These are phyloP conservation scores for Proteles cristata DNA, from an alignment of 2,113 vertebrate species.

Conservation along the genomic window DNA sequence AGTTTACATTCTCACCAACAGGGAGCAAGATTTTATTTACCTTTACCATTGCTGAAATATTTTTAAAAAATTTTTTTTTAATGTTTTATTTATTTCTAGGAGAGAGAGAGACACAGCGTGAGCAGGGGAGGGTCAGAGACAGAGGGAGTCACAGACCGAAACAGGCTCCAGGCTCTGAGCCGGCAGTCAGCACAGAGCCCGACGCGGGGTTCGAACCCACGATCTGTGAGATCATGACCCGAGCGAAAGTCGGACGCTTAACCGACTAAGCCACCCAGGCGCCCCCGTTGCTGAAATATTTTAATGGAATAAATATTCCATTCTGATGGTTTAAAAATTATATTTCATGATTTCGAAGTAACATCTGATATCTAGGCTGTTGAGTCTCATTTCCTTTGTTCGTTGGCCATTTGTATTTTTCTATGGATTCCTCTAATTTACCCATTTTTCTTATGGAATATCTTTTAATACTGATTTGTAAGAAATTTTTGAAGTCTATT, in stretches of 20 bases:
- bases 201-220: too few species aligned
- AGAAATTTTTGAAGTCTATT: conserved; percentile 23
- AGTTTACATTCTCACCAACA: background rate
- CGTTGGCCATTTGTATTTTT: conserved; percentile 14
- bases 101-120: too few species aligned
- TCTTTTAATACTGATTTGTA: conserved; percentile 6
- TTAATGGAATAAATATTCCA: conserved; percentile 20
- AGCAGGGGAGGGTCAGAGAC: too few species aligned
- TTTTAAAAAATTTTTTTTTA: too few species aligned
- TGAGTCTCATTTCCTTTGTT: conserved; percentile 25
- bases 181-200: too few species aligned
- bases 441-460: conserved; percentile 11
- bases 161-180: too few species aligned
- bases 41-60: conserved; percentile 43
- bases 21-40: background rate
- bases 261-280: too few species aligned
- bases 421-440: conserved; percentile 52
- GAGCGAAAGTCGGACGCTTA: too few species aligned
- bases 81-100: too few species aligned
- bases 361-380: conserved; percentile 1
- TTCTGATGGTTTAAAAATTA: background rate
- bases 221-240: too few species aligned
- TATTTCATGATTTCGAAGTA: conserved; percentile 37
- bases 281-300: conserved; percentile 46
- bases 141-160: too few species aligned